Percentiles rank a stretch among this genome's conserved stretches.
Evolutionary conservation across 2,797 vertebrate species (phyloP).

Genomic region (Somateria mollissima): DNA sequence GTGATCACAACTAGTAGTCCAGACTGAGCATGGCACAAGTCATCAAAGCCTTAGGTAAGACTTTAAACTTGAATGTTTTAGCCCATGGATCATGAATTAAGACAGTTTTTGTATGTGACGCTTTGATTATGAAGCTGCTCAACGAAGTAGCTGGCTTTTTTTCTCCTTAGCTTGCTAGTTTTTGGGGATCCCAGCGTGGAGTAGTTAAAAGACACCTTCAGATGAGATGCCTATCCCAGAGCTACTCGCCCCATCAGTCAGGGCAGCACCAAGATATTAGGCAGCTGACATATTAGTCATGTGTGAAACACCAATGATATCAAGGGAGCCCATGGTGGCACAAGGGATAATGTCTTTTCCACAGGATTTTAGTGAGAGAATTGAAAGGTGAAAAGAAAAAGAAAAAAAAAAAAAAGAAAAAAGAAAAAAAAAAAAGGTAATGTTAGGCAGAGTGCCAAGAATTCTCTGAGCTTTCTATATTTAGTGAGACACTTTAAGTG

Average conservation of each 20-base stretch:
- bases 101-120: neutral
- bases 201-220: fast-evolving
- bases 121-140: neutral
- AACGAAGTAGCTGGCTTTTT: neutral
- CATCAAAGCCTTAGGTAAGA: neutral
- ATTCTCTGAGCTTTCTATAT: neutral
- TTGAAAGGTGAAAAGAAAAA: neutral
- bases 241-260: neutral
- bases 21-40: neutral
- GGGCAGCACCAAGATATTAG: neutral
- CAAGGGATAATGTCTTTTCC: neutral
- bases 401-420: neutral
- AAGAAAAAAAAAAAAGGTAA: neutral
- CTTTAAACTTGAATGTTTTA: neutral
- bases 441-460: neutral
- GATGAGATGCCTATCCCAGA: neutral
- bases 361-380: neutral
- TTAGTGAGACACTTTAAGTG: neutral
- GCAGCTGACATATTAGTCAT: too few species aligned
- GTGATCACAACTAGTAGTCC: neutral
- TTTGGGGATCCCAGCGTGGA: neutral
- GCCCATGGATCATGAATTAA: neutral
- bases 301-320: fast-evolving
- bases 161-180: neutral
- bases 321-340: fast-evolving